Percentiles rank a stretch among this genome's conserved stretches.
These are phyloP conservation scores for Sphaeramia orbicularis DNA, from an alignment of 2,797 vertebrate species.

Conservation along the genomic window DNA sequence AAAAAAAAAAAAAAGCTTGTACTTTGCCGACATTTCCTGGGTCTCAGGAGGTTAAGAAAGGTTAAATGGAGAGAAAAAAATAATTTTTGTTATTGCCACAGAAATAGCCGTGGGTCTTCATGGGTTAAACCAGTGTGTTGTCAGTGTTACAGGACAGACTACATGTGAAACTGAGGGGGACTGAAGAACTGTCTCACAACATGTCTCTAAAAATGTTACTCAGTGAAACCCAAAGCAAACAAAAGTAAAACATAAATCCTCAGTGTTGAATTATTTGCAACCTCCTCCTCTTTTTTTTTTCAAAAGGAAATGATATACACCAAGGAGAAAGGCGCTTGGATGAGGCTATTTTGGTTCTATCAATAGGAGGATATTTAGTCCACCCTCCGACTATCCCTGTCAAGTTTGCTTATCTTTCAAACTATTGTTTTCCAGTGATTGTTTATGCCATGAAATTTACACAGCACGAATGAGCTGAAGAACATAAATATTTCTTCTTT, in stretches of 20 bases:
- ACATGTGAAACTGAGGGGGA: background rate
- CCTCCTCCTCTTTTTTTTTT: slow-evolving; percentile 13
- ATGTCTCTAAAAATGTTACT: too few species aligned
- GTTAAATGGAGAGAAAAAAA: too few species aligned
- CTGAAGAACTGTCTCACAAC: background rate
- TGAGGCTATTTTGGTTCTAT: slow-evolving; percentile 62
- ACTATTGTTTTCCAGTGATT: slow-evolving; percentile 60
- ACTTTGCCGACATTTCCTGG: too few species aligned
- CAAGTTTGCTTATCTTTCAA: slow-evolving; percentile 70
- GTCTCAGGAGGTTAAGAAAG: too few species aligned
- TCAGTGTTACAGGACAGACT: background rate
- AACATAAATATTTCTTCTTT: slow-evolving; percentile 30
- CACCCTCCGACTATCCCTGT: slow-evolving; percentile 40
- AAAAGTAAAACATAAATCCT: background rate
- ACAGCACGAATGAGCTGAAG: slow-evolving; percentile 25
- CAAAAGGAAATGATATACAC: slow-evolving; percentile 46
- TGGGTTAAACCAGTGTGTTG: slow-evolving; percentile 12
- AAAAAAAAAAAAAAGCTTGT: too few species aligned
- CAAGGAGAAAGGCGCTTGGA: slow-evolving; percentile 30
- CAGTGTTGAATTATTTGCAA: background rate
- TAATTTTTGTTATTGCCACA: too few species aligned
- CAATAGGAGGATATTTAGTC: slow-evolving; percentile 80
- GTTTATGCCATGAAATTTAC: slow-evolving; percentile 47
- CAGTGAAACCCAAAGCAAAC: too few species aligned
- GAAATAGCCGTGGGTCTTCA: too few species aligned